Percentiles rank a stretch among this genome's conserved stretches.
phyloP scores from a whole-genome alignment of 2,797 vertebrate species.

The Pogoniulus pusillus region DNA sequence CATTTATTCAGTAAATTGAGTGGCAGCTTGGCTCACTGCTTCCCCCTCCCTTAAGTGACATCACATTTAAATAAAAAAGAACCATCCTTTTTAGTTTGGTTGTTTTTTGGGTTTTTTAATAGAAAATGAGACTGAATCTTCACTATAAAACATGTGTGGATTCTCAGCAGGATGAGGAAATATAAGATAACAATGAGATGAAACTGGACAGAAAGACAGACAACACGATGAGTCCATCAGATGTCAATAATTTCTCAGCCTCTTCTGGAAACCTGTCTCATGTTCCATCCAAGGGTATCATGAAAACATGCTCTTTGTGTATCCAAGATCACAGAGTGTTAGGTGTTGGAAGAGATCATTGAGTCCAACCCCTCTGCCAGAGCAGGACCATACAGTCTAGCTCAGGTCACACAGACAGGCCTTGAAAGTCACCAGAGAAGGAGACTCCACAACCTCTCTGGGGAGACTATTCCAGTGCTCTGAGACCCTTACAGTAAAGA shows the following conservation, averaged over 20 bases:
- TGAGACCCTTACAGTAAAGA: too few species aligned
- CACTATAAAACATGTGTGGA: not conserved
- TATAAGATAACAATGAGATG: not conserved
- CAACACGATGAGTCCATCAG: not conserved
- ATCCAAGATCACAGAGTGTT: not conserved
- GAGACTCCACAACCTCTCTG: too few species aligned
- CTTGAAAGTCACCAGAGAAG: too few species aligned
- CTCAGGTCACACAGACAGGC: too few species aligned
- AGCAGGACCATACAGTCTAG: too few species aligned
- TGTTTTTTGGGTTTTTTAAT: too few species aligned
- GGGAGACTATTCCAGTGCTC: too few species aligned
- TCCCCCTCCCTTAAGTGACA: not conserved
- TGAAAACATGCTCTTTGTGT: not conserved
- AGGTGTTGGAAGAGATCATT: too few species aligned
- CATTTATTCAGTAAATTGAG: constrained; percentile 18
- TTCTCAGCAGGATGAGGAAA: not conserved
- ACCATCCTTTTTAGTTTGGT: not conserved
- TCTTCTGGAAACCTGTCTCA: not conserved
- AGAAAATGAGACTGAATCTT: not conserved
- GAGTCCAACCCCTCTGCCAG: too few species aligned
- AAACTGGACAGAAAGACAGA: not conserved
- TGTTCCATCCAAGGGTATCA: not conserved
- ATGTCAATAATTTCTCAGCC: not conserved
- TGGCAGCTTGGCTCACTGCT: not conserved
- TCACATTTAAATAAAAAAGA: not conserved